These are phyloP conservation scores for Sialis lutaria DNA, from an alignment of 2,888 invertebrate species.

Conservation along the genomic window DNA sequence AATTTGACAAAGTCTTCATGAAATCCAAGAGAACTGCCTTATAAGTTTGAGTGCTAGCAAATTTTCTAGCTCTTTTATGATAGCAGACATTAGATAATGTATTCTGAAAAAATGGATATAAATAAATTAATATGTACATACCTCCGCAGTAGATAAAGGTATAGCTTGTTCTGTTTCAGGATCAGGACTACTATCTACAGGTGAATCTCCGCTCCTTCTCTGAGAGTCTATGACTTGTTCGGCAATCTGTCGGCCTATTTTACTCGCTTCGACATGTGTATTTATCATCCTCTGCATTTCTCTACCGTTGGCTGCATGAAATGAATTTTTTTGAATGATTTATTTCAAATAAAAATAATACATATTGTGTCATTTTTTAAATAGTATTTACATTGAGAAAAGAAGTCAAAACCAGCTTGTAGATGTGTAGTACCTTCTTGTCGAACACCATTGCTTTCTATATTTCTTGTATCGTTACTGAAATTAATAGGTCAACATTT, in stretches of 20 bases:
- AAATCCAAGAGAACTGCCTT: no score
- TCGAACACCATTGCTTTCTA: slow-evolving; percentile 28
- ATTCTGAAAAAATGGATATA: no score
- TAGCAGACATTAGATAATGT: no score
- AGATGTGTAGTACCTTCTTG: slow-evolving; percentile 23
- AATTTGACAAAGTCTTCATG: no score
- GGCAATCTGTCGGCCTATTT: slow-evolving; percentile 71
- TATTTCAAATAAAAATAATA: neutral
- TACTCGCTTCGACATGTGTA: slow-evolving; percentile 64
- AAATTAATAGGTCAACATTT: slow-evolving; percentile 6
- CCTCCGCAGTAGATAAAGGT: slow-evolving; percentile 22
- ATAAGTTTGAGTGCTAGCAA: no score
- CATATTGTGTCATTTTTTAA: neutral
- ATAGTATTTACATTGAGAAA: slow-evolving; percentile 28
- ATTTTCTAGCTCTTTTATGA: no score
- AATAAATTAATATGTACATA: slow-evolving; percentile 10
- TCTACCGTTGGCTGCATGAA: slow-evolving; percentile 27
- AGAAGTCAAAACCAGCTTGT: slow-evolving; percentile 34
- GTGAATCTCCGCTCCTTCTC: slow-evolving; percentile 31
- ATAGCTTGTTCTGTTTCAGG: slow-evolving; percentile 21
- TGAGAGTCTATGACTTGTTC: slow-evolving; percentile 51
- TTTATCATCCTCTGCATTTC: slow-evolving; percentile 54
- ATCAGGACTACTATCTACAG: slow-evolving; percentile 29
- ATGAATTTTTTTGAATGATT: slow-evolving; percentile 1
- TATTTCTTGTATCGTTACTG: slow-evolving; percentile 30